Conservation (phyloP, 2,888 invertebrate species). For the Hemicrepidius hirtus region DNA sequence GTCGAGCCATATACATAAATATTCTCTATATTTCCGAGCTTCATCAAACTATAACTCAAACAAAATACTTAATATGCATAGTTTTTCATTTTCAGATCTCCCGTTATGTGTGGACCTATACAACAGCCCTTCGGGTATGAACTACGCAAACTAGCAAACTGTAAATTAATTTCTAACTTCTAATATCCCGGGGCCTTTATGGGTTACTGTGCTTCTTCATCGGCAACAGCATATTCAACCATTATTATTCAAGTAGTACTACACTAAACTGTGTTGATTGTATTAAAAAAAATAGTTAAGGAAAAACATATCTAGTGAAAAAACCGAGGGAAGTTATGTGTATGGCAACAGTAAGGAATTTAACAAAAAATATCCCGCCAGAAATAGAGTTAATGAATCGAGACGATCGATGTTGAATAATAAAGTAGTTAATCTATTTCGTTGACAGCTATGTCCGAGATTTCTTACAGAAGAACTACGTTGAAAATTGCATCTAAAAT, state of each 20-base stretch:
- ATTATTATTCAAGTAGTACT: slow-evolving; percentile 9
- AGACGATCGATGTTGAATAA: slow-evolving; percentile 60
- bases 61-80: slow-evolving; percentile 42
- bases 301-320: slow-evolving; percentile 43
- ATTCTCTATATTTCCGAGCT: slow-evolving; percentile 40
- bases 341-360: slow-evolving; percentile 39
- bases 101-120: slow-evolving; percentile 29
- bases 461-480: slow-evolving; percentile 29
- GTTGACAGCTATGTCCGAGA: slow-evolving; percentile 53
- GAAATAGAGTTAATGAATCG: slow-evolving; percentile 59
- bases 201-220: slow-evolving; percentile 30
- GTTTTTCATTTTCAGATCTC: slow-evolving; percentile 35
- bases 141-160: slow-evolving; percentile 34
- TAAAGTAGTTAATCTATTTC: slow-evolving; percentile 60
- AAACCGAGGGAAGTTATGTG: slow-evolving; percentile 45
- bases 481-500: slow-evolving; percentile 29
- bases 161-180: slow-evolving; percentile 41
- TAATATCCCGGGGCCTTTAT: slow-evolving; percentile 21
- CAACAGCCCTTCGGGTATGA: slow-evolving; percentile 24
- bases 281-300: slow-evolving; percentile 5
- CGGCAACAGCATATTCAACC: slow-evolving; percentile 4
- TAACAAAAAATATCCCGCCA: slow-evolving; percentile 51
- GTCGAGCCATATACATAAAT: slow-evolving; percentile 47
- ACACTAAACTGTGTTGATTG: background rate
- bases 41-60: slow-evolving; percentile 49